Evolutionary conservation across 2,797 vertebrate genomes (phyloP).

Genomic region (Neomorphus geoffroyi): DNA sequence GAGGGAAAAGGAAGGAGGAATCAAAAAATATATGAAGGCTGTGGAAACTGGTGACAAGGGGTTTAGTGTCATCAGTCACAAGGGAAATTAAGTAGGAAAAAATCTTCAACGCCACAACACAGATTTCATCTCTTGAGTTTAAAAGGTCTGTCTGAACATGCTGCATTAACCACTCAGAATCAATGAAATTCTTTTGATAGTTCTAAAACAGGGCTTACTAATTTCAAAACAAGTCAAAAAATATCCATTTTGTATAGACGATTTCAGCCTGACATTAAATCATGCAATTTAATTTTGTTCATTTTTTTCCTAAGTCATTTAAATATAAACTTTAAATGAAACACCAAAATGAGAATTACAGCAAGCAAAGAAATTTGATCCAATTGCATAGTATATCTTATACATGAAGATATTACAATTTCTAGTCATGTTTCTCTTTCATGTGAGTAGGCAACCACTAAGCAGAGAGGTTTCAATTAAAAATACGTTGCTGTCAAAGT

Average conservation of each 20-base stretch:
- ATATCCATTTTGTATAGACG: neutral
- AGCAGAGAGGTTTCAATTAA: neutral
- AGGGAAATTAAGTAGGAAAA: neutral
- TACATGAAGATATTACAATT: neutral
- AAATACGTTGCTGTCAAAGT: neutral
- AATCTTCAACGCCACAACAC: neutral
- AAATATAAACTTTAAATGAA: neutral
- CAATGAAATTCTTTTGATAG: neutral
- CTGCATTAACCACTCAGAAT: neutral
- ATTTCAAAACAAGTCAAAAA: neutral
- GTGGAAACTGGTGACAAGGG: neutral
- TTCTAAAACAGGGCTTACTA: neutral
- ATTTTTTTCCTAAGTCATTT: neutral
- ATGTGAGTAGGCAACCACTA: neutral
- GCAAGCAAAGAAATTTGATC: neutral
- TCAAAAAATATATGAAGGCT: neutral
- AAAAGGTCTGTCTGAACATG: neutral
- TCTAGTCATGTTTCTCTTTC: neutral
- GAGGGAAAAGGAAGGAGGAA: neutral
- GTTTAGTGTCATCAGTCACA: neutral
- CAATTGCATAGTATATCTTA: neutral
- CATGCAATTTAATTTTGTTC: neutral
- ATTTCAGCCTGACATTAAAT: neutral
- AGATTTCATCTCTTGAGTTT: neutral
- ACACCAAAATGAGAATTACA: neutral